These are phyloP conservation scores for Micromys minutus DNA, from an alignment of 2,113 vertebrate species.

Conservation along the genomic window DNA sequence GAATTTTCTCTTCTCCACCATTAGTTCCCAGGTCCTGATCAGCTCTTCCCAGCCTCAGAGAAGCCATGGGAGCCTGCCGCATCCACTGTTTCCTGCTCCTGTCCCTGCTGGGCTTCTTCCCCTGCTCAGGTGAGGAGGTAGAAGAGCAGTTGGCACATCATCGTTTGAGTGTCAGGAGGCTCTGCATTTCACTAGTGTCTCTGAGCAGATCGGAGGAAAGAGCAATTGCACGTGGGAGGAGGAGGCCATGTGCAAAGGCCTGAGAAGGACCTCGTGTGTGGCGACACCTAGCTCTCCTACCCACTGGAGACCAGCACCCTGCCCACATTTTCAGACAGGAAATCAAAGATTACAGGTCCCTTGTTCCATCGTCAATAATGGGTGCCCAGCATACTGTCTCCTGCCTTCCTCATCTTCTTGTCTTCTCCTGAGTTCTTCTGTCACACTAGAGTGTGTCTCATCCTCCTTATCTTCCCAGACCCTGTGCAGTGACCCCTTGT, in stretches of 20 bases:
- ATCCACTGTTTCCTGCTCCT: background rate
- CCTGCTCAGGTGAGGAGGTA: background rate
- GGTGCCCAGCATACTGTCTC: background rate
- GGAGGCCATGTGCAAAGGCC: background rate
- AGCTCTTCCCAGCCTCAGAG: background rate
- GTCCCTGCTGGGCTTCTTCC: slow-evolving; percentile 10
- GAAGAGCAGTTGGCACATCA: background rate
- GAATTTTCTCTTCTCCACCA: background rate
- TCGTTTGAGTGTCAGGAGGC: background rate
- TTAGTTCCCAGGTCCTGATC: slow-evolving; percentile 19
- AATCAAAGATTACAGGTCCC: background rate
- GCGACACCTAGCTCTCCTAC: background rate
- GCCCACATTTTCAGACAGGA: background rate
- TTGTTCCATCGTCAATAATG: background rate
- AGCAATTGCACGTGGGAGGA: background rate
- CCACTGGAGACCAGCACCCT: background rate
- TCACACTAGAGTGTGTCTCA: background rate
- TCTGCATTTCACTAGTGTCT: background rate
- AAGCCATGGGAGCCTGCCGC: slow-evolving; percentile 29
- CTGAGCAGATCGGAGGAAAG: background rate
- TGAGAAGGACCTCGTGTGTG: background rate
- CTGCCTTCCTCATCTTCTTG: background rate
- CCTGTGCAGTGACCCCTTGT: fast-evolving
- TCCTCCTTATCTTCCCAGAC: background rate
- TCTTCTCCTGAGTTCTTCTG: background rate